Base-by-base conservation (phyloP, 2,888 invertebrate genomes). In the Trilocha varians region DNA sequence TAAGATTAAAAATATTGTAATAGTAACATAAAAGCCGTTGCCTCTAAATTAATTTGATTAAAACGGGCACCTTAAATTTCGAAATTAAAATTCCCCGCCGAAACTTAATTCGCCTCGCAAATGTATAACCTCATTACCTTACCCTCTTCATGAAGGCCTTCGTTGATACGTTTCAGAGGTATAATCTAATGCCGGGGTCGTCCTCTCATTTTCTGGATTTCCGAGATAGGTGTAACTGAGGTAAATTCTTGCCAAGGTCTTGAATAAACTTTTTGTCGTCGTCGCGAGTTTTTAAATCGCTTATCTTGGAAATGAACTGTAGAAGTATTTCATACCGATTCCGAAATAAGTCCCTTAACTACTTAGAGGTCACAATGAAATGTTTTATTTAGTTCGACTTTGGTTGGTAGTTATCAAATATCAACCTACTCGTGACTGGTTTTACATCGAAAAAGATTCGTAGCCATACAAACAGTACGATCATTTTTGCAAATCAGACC, bases 131-230 rank as follows among this genome's bases (percentile, higher is more conserved):
- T 76, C 63, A 68, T 78, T 76, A 70, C 59, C 54, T 56, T 67
- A 71, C 77, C 77, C 77, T 77, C 67, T 69, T 77, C 71, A 72
- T 58, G 57, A 57, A 50, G 62, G 68, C 64, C 72, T 70, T 67
- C 52, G 53, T 56, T 68, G 65, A 70, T 71, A 67, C 60, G 60
- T 67, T 67, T 62, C 55, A 45, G 53, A 62, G 62, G 58, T 61
- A 64, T 70, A 70, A 72, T 71, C 66, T 69, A 68, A 72, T 62
- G 56, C 64, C 54, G 66, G 59, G 37, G 35, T 46, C 46, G 47
- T 50, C 53, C 55, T 50, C 48, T 55, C 55, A 58, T 58, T 64
- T 65, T 63, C 57, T 51, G 61, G 62, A 66, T 66, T 62, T 62
- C 52, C 40, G 47, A 47, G 49, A 50, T 53, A 50, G 50, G 50